These are phyloP conservation scores for Syngnathus scovelli DNA, from an alignment of 2,113 vertebrate species.

Conservation along the genomic window DNA sequence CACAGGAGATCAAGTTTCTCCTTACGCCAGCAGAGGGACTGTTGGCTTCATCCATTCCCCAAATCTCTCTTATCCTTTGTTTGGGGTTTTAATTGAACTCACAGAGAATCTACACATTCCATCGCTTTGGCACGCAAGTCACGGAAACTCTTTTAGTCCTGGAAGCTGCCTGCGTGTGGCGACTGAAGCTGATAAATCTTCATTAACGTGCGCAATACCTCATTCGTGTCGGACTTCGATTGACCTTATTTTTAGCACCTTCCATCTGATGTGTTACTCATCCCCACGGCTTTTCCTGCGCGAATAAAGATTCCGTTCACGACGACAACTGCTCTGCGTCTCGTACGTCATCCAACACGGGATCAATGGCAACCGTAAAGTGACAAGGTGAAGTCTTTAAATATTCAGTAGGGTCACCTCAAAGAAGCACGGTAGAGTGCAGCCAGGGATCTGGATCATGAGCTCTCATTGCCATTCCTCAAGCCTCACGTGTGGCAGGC, in stretches of 20 bases:
- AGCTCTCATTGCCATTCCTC: conserved; percentile 11
- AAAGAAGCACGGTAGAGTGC: conserved; percentile 24
- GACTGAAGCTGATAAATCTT: conserved; percentile 24
- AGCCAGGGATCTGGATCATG: conserved; percentile 31
- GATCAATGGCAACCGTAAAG: conserved; percentile 13
- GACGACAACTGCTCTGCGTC: conserved; percentile 33
- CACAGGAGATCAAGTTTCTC: conserved; percentile 43
- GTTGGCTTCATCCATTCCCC: conserved; percentile 47
- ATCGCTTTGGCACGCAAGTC: conserved; percentile 23
- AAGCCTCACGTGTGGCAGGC: conserved; percentile 34
- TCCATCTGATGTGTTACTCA: conserved; percentile 24
- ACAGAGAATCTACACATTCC: not conserved
- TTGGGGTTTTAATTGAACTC: conserved; percentile 29
- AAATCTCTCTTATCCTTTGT: conserved; percentile 25
- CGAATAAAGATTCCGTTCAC: conserved; percentile 20
- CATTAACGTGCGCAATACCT: conserved; percentile 24
- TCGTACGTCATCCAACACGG: conserved; percentile 31
- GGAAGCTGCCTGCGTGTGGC: conserved; percentile 25
- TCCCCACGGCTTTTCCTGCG: conserved; percentile 8
- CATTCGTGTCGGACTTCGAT: conserved; percentile 33
- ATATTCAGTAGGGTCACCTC: conserved; percentile 29
- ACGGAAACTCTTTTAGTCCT: conserved; percentile 45
- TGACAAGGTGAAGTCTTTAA: conserved; percentile 27
- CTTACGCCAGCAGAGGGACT: conserved; percentile 34
- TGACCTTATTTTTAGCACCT: conserved; percentile 49